Percentiles rank a stretch among this genome's conserved stretches.
Conservation (phyloP, 2,113 vertebrate genomes). For the Serilophus lunatus region DNA sequence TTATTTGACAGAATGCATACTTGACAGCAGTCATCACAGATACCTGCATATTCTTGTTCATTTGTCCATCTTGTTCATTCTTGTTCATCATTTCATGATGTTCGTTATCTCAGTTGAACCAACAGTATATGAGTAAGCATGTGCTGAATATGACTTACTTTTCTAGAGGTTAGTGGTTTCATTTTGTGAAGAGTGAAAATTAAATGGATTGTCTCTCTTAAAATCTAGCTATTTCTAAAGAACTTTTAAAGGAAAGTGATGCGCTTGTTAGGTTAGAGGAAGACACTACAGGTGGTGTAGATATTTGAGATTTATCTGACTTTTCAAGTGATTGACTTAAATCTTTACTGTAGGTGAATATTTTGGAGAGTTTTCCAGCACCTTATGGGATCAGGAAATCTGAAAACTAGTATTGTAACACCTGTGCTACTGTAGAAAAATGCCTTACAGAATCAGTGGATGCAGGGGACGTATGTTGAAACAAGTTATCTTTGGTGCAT, state of each 20-base stretch:
- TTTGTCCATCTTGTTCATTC: background rate
- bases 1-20: background rate
- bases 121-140: background rate
- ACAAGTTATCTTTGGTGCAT: background rate
- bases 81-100: rapidly evolving
- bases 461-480: background rate
- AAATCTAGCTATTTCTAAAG: background rate
- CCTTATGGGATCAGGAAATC: background rate
- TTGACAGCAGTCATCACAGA: background rate
- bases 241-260: background rate
- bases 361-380: background rate
- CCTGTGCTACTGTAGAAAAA: background rate
- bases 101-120: background rate
- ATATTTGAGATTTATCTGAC: background rate
- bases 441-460: rapidly evolving
- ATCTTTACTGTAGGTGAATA: background rate
- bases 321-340: background rate
- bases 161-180: background rate
- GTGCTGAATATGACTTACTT: background rate
- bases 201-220: background rate
- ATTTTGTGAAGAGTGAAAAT: background rate
- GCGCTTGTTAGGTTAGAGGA: background rate
- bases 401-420: background rate
- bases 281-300: background rate
- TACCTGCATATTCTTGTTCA: background rate